phyloP scores from a whole-genome alignment of 2,888 invertebrate species.

The Troides helena region DNA sequence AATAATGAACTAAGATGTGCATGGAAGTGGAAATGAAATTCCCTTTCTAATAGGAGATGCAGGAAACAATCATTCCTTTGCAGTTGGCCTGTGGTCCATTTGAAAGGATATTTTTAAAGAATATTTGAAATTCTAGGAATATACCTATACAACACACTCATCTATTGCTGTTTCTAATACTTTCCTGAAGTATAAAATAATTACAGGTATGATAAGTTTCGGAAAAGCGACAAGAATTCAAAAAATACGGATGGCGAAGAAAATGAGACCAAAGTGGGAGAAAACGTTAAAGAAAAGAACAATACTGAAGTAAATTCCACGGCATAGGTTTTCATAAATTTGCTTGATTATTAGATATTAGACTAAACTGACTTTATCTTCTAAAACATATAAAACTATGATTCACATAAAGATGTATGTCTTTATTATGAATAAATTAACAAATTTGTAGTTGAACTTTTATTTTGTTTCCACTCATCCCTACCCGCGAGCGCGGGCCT shows the following conservation, averaged over 20 bases:
- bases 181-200: conserved; percentile 18
- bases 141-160: too few species aligned
- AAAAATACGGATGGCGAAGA: conserved; percentile 68
- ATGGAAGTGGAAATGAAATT: too few species aligned
- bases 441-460: too few species aligned
- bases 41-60: too few species aligned
- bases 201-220: conserved; percentile 82
- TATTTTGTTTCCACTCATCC: too few species aligned
- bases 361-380: background rate
- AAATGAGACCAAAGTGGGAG: conserved; percentile 54
- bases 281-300: conserved; percentile 58
- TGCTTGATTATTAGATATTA: background rate
- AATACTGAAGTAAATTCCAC: conserved; percentile 56
- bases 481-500: too few species aligned
- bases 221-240: conserved; percentile 82
- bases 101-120: background rate
- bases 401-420: too few species aligned
- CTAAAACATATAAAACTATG: conserved; percentile 1
- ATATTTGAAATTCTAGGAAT: background rate
- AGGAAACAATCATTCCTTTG: too few species aligned
- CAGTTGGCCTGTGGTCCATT: background rate
- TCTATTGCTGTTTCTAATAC: background rate
- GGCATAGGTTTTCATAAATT: conserved; percentile 41
- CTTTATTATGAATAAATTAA: too few species aligned
- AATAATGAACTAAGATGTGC: too few species aligned